Conservation (phyloP, 2,888 invertebrate species). For the Prenolepis imparis region DNA sequence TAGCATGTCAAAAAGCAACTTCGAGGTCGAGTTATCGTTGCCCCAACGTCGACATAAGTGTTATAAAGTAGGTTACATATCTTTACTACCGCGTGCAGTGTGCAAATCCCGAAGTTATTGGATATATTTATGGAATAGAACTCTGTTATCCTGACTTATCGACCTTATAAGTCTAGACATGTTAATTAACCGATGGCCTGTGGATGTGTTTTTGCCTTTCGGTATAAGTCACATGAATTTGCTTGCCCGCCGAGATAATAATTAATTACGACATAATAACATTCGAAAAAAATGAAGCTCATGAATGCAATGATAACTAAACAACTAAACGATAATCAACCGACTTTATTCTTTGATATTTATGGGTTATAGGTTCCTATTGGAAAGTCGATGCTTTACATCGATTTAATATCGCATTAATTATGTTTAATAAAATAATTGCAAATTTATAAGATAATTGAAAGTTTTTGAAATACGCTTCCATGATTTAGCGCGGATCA, state of each 20-base stretch:
- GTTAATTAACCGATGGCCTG: constrained; percentile 75
- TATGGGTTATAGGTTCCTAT: neutral
- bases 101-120: constrained; percentile 5
- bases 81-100: constrained; percentile 67
- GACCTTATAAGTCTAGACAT: constrained; percentile 71
- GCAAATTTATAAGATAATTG: neutral
- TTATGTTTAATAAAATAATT: neutral
- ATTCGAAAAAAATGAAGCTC: neutral
- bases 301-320: neutral
- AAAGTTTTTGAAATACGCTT: neutral
- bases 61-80: constrained; percentile 80
- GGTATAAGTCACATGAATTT: neutral
- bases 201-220: constrained; percentile 56
- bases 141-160: constrained; percentile 74
- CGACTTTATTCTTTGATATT: neutral
- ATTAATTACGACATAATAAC: neutral
- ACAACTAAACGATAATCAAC: no score
- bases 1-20: constrained; percentile 12
- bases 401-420: neutral
- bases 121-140: constrained; percentile 9
- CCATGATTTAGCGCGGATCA: neutral
- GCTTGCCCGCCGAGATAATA: neutral
- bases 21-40: constrained; percentile 72
- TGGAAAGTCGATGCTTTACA: neutral
- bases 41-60: constrained; percentile 74